Evolutionary conservation across 2,113 vertebrate species (phyloP), one percentile per base, ranked within the genome.

Genomic region (Rhegmatorhina hoffmannsi): DNA sequence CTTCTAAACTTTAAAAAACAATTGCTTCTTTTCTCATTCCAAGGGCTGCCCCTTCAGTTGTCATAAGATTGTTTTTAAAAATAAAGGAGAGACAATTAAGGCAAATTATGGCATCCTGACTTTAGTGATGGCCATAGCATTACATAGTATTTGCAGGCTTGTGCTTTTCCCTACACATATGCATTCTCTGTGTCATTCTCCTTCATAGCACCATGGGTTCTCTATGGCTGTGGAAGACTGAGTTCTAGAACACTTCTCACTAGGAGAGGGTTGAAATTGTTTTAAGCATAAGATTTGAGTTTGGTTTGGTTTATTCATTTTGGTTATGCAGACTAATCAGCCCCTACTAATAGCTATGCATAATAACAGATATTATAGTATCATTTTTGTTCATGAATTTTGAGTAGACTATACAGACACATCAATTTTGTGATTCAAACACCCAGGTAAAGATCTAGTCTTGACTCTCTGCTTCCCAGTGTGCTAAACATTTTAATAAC

Each of bases 401-500:
- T 56, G 31, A 91, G 74, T 16, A 60, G 38, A 64, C n/a, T 21
- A 44, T 36, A 81, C 21, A 74, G n/a, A 23, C n/a, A 36, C 6
- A 58, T 81, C 47, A 55, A 63, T 86, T 93, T 64, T 60, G 28
- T 62, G 44, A 89, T 81, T 84, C 79, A 68, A 74, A 90, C 63
- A 93, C 62, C 17, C 53, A 70, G 76, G 31, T 38, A 90, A 90
- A 87, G 66, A 43, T 72, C 55, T 69, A 63, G 29, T 60, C 49
- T 94, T 85, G 62, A 20, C 69, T 58, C 33, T 94, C 63, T 72
- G 34, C 33, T 83, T 69, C 73, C 52, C 55, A 33, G 15, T 53
- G 34, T 69, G 72, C 62, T 84, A 76, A 92, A 76, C 23, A 49
- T 90, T 90, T 87, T 88, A 96, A 67, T 76, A 92, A 89, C 44